Percentiles rank a stretch among this genome's conserved stretches.
phyloP scores from a whole-genome alignment of 2,888 invertebrate species.

The Stegana nigrithorax region DNA sequence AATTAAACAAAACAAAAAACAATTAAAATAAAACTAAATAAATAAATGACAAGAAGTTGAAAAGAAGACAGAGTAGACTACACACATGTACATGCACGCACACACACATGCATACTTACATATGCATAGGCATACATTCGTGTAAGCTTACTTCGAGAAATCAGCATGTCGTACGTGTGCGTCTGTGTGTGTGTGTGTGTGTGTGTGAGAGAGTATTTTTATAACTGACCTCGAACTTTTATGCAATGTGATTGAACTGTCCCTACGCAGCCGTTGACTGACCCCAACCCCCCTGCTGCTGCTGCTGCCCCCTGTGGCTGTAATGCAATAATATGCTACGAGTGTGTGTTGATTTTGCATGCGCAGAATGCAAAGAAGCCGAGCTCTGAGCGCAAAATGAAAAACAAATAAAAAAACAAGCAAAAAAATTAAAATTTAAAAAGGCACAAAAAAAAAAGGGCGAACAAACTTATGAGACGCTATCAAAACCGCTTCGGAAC shows the following conservation, averaged over 20 bases:
- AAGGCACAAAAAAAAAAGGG: not conserved
- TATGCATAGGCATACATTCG: too few species aligned
- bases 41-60: too few species aligned
- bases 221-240: conserved; percentile 67
- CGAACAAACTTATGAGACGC: not conserved
- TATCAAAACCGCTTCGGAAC: not conserved
- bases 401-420: not conserved
- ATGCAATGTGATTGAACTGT: conserved; percentile 64
- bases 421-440: not conserved
- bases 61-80: not conserved
- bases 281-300: conserved; percentile 11
- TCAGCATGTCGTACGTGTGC: not conserved
- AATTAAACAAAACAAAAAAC: conserved; percentile 3
- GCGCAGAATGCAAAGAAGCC: conserved; percentile 42
- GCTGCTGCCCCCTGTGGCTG: not conserved
- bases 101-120: too few species aligned
- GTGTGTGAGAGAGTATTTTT: conserved; percentile 35
- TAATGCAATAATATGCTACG: conserved; percentile 20
- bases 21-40: too few species aligned
- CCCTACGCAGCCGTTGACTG: conserved; percentile 24
- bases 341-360: conserved; percentile 54
- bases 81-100: not conserved
- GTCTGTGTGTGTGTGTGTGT: not conserved
- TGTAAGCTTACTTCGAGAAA: not conserved
- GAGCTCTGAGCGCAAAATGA: conserved; percentile 21